Conservation (phyloP, 2,113 vertebrate species). For the Holacanthus passer region DNA sequence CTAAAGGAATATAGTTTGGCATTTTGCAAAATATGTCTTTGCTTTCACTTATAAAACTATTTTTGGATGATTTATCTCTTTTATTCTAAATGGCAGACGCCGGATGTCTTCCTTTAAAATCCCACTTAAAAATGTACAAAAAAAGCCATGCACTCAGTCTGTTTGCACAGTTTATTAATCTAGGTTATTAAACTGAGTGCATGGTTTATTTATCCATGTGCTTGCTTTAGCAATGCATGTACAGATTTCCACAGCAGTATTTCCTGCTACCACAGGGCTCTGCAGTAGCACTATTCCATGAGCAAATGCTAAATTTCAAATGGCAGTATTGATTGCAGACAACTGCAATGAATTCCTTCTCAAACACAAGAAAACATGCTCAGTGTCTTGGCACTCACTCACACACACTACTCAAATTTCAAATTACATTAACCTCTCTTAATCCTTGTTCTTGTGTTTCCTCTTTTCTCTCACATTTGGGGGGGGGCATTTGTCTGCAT, state of each 20-base stretch:
- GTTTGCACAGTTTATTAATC: neutral
- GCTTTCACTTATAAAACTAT: neutral
- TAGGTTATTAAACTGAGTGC: neutral
- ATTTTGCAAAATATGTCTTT: neutral
- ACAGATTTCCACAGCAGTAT: neutral
- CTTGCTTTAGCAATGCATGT: constrained; percentile 7
- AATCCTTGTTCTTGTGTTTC: constrained; percentile 22
- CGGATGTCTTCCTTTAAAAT: neutral
- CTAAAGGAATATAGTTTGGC: too few relatives aligned
- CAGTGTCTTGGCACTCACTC: constrained; percentile 2
- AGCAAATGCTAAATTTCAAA: constrained; percentile 21
- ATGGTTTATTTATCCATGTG: constrained; percentile 9
- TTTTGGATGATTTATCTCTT: neutral
- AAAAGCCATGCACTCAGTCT: neutral
- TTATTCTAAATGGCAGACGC: neutral
- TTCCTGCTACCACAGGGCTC: neutral
- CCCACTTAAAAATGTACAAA: neutral
- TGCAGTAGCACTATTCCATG: neutral
- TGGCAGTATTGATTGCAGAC: constrained; percentile 16
- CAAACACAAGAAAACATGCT: constrained; percentile 18
- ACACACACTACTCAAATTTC: constrained; percentile 8
- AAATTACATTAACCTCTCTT: constrained; percentile 40
- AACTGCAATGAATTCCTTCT: neutral
- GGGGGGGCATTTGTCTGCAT: constrained; percentile 12
- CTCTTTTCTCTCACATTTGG: constrained; percentile 35